Evolutionary conservation across 53 echinoderm and acorn worm species (phyloP), one percentile per base, ranked within the genome.

Genomic region (Echinometra lucunter): DNA sequence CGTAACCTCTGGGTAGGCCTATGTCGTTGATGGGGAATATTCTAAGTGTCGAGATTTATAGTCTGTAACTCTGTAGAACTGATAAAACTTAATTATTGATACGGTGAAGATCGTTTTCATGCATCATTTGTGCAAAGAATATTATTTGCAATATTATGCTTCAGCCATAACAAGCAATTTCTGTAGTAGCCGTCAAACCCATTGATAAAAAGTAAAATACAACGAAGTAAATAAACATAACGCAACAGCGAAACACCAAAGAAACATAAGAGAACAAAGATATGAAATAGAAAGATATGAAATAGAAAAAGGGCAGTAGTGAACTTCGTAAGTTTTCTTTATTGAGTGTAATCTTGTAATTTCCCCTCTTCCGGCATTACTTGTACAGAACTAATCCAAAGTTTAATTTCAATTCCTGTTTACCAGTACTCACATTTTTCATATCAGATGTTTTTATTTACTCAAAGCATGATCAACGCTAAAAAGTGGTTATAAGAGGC

Each of bases 1-100:
- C 49, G 91, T 95, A 2, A 90, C n/a, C 13, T 94, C 95, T 28
- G 96, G 96, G 96, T 96, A 90, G 78, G 93, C 35, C 34, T 53
- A n/a, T n/a, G n/a, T n/a, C n/a, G n/a, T 56, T 56, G 56, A 13
- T 56, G 56, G 56, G 56, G 56, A 56, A 56, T 9, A 56, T 9
- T 56, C 56, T 13, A 56, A 56, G 56, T 63, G 63, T 63, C 21
- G 63, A 63, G 23, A 63, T 0, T 63, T 63, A 63, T 69, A 69
- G 15, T 69, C 9, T 69, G 69, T 69, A 69, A 69, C 30, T 12
- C 10, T 69, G 69, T 13, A 69, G 15, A 69, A 32, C 69, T 63
- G 23, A 63, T 19, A 25, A 23, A 63, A 25, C n/a, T n/a, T n/a
- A n/a, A n/a, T n/a, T n/a, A 63, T 25, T 63, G 63, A 63, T 6